These are phyloP conservation scores for Jacana jacana DNA, from an alignment of 2,113 vertebrate genomes.

Conservation along the genomic window DNA sequence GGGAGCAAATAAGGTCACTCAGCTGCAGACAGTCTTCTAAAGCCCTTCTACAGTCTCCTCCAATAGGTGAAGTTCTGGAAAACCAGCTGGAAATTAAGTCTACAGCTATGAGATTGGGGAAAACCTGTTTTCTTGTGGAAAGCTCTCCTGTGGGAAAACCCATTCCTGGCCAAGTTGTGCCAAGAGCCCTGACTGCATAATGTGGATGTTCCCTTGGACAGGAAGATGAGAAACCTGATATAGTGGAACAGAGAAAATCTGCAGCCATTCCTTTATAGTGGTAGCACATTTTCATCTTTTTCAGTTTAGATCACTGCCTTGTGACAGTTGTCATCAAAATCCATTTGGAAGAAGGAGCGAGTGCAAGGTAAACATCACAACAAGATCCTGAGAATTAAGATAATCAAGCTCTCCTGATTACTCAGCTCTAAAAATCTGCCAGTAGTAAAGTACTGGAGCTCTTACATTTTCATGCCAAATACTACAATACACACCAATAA, in stretches of 20 bases:
- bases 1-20: not conserved
- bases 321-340: not conserved
- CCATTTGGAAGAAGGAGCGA: not conserved
- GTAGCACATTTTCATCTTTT: not conserved
- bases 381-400: not conserved
- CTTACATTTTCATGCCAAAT: not conserved
- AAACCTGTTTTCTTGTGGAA: not conserved
- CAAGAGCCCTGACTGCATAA: not conserved
- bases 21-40: not conserved
- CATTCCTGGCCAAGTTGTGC: not conserved
- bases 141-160: not conserved
- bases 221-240: not conserved
- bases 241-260: not conserved
- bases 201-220: fast-evolving
- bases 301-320: not conserved
- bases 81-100: not conserved
- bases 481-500: not conserved
- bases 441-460: not conserved
- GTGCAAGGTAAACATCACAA: not conserved
- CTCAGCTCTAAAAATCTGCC: not conserved
- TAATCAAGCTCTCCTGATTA: not conserved
- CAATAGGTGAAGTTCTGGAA: not conserved
- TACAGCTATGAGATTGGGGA: not conserved
- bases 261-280: not conserved
- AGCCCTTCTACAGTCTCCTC: not conserved